Base-by-base conservation (phyloP, 2,113 vertebrate genomes). In the Plotosus lineatus region DNA sequence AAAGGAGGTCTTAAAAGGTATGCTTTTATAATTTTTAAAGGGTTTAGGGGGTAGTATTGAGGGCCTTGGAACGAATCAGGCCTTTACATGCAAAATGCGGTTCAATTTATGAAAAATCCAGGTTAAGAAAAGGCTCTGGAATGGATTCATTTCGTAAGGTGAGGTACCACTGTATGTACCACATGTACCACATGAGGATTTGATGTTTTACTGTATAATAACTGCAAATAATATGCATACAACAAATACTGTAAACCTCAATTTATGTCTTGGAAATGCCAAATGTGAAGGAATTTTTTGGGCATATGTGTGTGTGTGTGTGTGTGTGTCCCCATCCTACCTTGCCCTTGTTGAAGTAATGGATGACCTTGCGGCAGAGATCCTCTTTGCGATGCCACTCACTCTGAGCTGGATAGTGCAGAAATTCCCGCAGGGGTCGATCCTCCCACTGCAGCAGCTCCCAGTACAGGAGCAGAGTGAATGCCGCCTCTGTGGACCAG, bases 261-360 rank as follows among this genome's bases (percentile, higher is more conserved):
- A 40, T 68, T 42, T 4, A 68, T n/a, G 36, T 66, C 10, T 1
- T n/a, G 63, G 42, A 31, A 38, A 6, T 12, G 38, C 6, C 10
- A 42, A 23, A n/a, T n/a, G 4, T 23, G 36, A 8, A 40, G 15
- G 63, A n/a, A 12, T 63, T 2, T 40, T 40, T 10, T 48, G 8
- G 4, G n/a, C 14, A 17, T 31, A 14, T 14, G 9, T 60, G 44
- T 71, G 6, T 71, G 75, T 81, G 72, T 12, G 23, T 4, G 1
- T n/a, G 21, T 8, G 17, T 71, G 19, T 28, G 19, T 72, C 12
- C 79, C 0, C 9, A 21, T 14, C 14, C 56, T 84, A 98, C 98
- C 95, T 99, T 99, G 81, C 97, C 97, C 94, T 99, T 99, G 95
- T 96, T 98, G 93, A 99, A 99, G 92, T 97, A 99, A 92, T 99